A percentile compares a stretch with the other conserved stretches of the same genome.
Conservation (phyloP, 2,797 vertebrate genomes). For the Prionace glauca region DNA sequence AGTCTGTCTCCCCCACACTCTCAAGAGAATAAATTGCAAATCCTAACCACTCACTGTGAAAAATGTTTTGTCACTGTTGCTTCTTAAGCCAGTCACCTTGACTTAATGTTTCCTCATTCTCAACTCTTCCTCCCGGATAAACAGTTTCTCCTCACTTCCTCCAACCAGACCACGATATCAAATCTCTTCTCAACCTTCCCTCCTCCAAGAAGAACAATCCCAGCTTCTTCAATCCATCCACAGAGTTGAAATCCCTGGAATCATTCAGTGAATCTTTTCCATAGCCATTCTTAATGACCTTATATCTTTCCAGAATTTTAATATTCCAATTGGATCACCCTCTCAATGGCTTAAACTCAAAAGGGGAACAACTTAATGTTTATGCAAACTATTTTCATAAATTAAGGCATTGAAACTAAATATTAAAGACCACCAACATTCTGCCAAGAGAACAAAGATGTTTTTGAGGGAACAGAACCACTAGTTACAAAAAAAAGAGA, state of each 20-base stretch:
- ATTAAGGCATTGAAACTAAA: not conserved
- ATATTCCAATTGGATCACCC: not conserved
- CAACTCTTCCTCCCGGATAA: no score
- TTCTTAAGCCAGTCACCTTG: not conserved
- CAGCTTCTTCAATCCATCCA: no score
- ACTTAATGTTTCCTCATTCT: not conserved
- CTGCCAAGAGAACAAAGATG: not conserved
- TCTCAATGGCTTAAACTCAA: not conserved
- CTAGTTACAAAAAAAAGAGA: not conserved
- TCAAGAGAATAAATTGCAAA: not conserved
- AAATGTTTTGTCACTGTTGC: not conserved
- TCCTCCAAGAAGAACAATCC: no score
- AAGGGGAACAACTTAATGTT: not conserved
- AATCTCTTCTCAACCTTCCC: not conserved
- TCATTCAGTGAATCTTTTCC: no score
- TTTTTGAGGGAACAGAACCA: not conserved
- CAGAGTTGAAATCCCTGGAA: no score
- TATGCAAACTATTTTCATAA: not conserved
- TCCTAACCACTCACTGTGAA: not conserved
- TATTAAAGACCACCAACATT: not conserved
- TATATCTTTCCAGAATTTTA: no score
- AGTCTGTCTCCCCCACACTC: not conserved
- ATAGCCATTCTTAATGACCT: no score
- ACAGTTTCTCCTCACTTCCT: not conserved
- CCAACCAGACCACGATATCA: not conserved